phyloP scores from a whole-genome alignment of 2,888 invertebrate species.

The Drosophila silvestris region DNA sequence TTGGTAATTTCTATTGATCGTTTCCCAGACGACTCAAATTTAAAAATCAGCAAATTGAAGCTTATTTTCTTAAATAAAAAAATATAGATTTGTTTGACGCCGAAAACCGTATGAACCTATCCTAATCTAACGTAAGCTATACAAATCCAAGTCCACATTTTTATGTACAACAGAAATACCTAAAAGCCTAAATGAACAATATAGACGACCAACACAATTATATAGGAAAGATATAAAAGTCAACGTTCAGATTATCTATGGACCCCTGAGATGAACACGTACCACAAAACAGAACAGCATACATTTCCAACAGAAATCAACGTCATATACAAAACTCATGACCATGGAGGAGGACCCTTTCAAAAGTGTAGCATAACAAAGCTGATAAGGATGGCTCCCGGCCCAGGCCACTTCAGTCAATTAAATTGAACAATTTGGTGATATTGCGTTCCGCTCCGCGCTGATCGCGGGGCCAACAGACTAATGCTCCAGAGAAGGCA shows the following conservation, averaged over 20 bases:
- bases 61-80: neutral
- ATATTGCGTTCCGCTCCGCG: slow-evolving; percentile 31
- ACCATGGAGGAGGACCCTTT: slow-evolving; percentile 8
- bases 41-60: neutral
- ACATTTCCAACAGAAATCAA: neutral
- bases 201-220: neutral
- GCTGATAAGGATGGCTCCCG: slow-evolving; percentile 50
- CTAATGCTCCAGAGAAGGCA: neutral
- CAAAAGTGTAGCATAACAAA: slow-evolving; percentile 25
- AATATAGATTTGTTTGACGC: neutral
- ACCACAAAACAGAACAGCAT: neutral
- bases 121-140: no score
- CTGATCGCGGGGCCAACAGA: slow-evolving; percentile 19
- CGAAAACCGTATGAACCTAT: neutral
- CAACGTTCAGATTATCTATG: neutral
- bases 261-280: neutral
- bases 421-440: slow-evolving; percentile 73
- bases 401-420: slow-evolving; percentile 64
- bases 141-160: neutral
- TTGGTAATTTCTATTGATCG: neutral
- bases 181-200: neutral
- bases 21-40: neutral
- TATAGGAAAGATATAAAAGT: neutral
- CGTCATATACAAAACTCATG: neutral
- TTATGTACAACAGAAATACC: neutral